Evolutionary conservation across 2,797 vertebrate species (phyloP).

Genomic region (Poeciliopsis turneri): DNA sequence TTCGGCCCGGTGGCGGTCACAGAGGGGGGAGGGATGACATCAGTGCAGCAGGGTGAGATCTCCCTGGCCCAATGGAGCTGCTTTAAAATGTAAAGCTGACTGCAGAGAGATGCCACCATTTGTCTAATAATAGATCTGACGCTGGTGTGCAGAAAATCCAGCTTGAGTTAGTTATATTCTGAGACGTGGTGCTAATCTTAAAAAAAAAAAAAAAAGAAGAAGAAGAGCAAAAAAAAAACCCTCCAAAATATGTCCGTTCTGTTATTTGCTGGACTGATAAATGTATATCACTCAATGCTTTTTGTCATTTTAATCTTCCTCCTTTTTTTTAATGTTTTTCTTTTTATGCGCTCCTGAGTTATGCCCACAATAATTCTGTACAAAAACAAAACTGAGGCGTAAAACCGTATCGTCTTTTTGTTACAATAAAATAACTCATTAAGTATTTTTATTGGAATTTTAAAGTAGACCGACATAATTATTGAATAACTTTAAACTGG

Average conservation of each 20-base stretch:
- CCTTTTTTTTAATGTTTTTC: slow-evolving; percentile 29
- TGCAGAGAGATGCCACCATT: slow-evolving; percentile 8
- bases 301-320: slow-evolving; percentile 39
- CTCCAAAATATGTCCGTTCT: neutral
- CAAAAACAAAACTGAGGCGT: neutral
- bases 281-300: slow-evolving; percentile 23
- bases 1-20: slow-evolving; percentile 53
- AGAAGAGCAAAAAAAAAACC: too few species aligned
- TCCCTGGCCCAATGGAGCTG: slow-evolving; percentile 27
- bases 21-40: slow-evolving; percentile 56
- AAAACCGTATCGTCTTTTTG: neutral
- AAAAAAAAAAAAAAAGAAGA: neutral
- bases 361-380: slow-evolving; percentile 10
- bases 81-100: slow-evolving; percentile 12
- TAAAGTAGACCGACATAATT: neutral
- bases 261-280: neutral
- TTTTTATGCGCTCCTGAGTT: slow-evolving; percentile 33
- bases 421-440: neutral
- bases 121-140: slow-evolving; percentile 7
- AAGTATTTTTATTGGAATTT: neutral
- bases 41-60: slow-evolving; percentile 45
- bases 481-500: neutral
- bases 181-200: slow-evolving; percentile 4
- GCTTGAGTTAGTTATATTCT: slow-evolving; percentile 32
- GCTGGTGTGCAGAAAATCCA: slow-evolving; percentile 3